phyloP scores from a whole-genome alignment of 2,888 invertebrate genomes.

The Platycheirus rosarum region DNA sequence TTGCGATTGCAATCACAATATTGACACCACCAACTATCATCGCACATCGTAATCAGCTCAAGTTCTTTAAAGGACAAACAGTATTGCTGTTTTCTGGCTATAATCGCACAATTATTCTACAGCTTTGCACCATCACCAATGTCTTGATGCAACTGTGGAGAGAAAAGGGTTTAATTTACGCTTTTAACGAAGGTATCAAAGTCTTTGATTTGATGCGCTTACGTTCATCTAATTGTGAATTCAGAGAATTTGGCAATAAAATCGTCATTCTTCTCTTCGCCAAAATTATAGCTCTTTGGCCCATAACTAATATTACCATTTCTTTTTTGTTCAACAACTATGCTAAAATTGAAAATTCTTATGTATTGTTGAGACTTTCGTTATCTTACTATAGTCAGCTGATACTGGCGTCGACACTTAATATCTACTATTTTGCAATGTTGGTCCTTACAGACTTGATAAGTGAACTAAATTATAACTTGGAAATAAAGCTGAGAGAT shows the following conservation, averaged over 20 bases:
- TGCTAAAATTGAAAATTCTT: too few relatives aligned
- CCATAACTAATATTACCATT: neutral
- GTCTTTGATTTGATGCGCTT: neutral
- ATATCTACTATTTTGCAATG: too few relatives aligned
- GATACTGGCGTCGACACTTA: neutral
- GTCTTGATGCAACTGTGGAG: neutral
- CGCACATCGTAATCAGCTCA: rapidly evolving
- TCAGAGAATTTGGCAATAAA: neutral
- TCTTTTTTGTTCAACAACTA: too few relatives aligned
- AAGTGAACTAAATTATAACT: conserved; percentile 75
- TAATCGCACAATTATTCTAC: neutral
- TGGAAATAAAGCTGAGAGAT: conserved; percentile 71
- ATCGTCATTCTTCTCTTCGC: neutral
- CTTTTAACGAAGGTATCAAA: neutral
- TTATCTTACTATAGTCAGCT: neutral
- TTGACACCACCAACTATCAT: neutral
- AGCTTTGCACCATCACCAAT: neutral
- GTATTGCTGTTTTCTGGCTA: neutral
- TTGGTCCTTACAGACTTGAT: neutral
- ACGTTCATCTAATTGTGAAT: neutral
- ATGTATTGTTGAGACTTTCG: rapidly evolving
- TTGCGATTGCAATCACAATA: neutral
- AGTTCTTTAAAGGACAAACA: neutral
- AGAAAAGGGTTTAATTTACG: neutral
- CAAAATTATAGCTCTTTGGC: neutral